Conservation (phyloP, 1,140 invertebrate species). For the Cryptotermes secundus region DNA sequence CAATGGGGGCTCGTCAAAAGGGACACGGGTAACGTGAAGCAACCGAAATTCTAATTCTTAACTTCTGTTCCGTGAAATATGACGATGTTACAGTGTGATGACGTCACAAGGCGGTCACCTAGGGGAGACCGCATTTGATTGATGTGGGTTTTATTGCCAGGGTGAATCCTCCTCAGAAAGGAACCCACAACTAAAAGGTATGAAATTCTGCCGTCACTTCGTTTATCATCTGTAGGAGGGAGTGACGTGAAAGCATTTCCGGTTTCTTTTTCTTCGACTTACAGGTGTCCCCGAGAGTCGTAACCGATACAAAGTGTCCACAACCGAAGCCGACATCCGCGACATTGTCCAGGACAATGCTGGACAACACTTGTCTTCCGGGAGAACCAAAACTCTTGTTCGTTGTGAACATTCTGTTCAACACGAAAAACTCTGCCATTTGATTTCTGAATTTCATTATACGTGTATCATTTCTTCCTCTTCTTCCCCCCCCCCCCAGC, state of each 20-base stretch:
- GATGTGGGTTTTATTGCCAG: neutral
- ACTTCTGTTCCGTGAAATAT: too few species aligned
- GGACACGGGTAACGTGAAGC: too few species aligned
- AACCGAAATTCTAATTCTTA: too few species aligned
- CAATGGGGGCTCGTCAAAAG: too few species aligned
- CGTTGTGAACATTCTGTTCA: neutral
- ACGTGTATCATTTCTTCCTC: too few species aligned
- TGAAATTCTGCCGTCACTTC: slow-evolving; percentile 2
- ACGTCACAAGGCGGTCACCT: neutral
- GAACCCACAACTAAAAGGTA: slow-evolving; percentile 16
- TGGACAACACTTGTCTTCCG: slow-evolving; percentile 7
- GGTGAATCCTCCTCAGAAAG: neutral
- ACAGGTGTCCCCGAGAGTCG: neutral
- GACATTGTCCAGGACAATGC: neutral
- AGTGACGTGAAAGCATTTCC: neutral
- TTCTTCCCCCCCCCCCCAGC: too few species aligned
- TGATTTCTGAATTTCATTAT: too few species aligned
- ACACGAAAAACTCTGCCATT: too few species aligned
- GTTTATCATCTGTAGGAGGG: neutral
- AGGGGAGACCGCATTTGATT: neutral
- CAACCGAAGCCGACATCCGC: neutral
- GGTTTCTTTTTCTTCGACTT: neutral
- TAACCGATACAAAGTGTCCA: neutral
- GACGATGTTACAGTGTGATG: neutral
- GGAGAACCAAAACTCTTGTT: neutral